These are phyloP conservation scores for Cynodonichthys magdalenae DNA, from an alignment of 2,797 vertebrate species.

Conservation along the genomic window DNA sequence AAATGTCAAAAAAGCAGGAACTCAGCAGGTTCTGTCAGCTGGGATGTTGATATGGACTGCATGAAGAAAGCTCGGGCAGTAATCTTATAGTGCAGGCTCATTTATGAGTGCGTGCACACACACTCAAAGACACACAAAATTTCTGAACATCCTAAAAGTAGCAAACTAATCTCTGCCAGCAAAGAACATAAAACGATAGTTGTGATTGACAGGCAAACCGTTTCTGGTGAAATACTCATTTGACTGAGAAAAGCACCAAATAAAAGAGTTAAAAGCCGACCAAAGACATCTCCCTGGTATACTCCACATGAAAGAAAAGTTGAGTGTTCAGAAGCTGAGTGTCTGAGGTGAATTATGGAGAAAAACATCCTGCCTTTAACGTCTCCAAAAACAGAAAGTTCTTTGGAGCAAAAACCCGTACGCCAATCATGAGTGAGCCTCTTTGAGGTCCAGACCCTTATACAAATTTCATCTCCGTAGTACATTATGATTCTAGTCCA, in stretches of 20 bases:
- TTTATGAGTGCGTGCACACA: slow-evolving; percentile 6
- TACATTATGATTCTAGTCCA: slow-evolving; percentile 52
- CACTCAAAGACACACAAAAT: background rate
- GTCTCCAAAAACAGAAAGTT: slow-evolving; percentile 45
- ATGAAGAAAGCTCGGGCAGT: slow-evolving; percentile 38
- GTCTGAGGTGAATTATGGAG: slow-evolving; percentile 47
- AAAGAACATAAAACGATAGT: slow-evolving; percentile 31
- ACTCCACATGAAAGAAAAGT: slow-evolving; percentile 68
- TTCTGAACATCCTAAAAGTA: slow-evolving; percentile 21
- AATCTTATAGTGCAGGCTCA: slow-evolving; percentile 46
- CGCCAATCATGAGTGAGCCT: slow-evolving; percentile 55
- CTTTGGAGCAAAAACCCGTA: slow-evolving; percentile 46
- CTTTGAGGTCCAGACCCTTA: slow-evolving; percentile 49
- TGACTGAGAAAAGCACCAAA: slow-evolving; percentile 62
- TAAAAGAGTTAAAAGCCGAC: slow-evolving; percentile 63
- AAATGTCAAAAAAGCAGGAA: slow-evolving; percentile 51
- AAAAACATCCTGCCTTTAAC: slow-evolving; percentile 33
- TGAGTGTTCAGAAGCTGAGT: slow-evolving; percentile 45
- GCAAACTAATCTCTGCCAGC: slow-evolving; percentile 38
- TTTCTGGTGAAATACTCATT: slow-evolving; percentile 53
- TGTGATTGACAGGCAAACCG: slow-evolving; percentile 73
- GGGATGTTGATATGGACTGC: slow-evolving; percentile 50
- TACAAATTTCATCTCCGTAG: slow-evolving; percentile 37
- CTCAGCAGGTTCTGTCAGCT: slow-evolving; percentile 60
- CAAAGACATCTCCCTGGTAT: slow-evolving; percentile 52